These are phyloP conservation scores for Enteromius argenteus DNA, from an alignment of 2,797 vertebrate genomes.

Conservation along the genomic window DNA sequence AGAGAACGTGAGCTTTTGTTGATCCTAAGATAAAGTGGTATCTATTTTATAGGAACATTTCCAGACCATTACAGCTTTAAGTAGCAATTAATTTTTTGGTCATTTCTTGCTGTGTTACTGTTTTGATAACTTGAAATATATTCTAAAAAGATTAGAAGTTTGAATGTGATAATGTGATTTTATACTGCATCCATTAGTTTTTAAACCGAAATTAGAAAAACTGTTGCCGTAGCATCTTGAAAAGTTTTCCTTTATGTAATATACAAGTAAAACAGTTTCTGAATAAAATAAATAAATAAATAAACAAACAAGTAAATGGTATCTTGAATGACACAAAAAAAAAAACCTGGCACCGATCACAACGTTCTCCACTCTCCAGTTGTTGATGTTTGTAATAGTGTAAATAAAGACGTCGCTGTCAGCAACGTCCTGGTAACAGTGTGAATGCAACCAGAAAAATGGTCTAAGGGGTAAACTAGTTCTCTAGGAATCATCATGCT, in stretches of 20 bases:
- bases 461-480: no score
- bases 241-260: not conserved
- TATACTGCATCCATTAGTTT: not conserved
- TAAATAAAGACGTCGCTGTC: no score
- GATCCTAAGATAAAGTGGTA: not conserved
- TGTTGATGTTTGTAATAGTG: no score
- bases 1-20: not conserved
- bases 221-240: not conserved
- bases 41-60: conserved; percentile 8
- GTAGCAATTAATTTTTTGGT: not conserved
- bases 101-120: not conserved
- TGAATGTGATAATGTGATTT: conserved; percentile 9
- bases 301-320: not conserved
- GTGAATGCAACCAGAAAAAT: no score
- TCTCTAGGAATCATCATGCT: no score
- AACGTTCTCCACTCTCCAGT: no score
- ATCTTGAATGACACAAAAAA: no score
- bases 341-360: no score
- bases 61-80: not conserved
- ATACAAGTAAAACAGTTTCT: not conserved
- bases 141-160: not conserved
- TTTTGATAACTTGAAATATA: not conserved
- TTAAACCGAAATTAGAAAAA: not conserved
- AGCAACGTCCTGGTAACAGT: no score
- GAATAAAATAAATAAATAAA: not conserved